Percentiles rank a stretch among this genome's conserved stretches.
These are phyloP conservation scores for Contarinia nasturtii DNA, from an alignment of 1,140 invertebrate species.

Conservation along the genomic window DNA sequence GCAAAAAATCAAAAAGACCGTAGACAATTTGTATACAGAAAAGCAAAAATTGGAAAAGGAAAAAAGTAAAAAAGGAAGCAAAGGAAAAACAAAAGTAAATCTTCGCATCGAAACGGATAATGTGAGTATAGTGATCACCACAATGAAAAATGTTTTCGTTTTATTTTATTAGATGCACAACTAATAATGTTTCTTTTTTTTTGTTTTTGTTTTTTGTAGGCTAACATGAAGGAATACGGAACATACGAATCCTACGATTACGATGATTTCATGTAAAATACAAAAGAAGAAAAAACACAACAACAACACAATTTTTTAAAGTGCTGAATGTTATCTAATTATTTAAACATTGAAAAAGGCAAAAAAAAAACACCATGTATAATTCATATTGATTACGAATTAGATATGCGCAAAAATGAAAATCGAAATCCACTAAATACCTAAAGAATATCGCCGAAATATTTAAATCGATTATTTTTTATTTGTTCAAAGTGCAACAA, in stretches of 20 bases:
- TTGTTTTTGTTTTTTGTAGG: conserved; percentile 15
- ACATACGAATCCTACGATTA: conserved; percentile 35
- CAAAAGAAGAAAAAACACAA: no score
- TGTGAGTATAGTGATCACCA: conserved; percentile 27
- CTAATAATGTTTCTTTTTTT: conserved; percentile 3
- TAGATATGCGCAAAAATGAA: no score
- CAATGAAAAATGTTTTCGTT: conserved; percentile 2
- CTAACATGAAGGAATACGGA: conserved; percentile 32
- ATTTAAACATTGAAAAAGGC: no score
- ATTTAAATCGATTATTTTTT: no score
- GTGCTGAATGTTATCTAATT: no score
- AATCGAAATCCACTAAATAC: no score
- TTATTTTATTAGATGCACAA: conserved; percentile 1
- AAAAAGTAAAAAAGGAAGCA: conserved; percentile 50
- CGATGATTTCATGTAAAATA: conserved; percentile 43
- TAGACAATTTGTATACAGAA: conserved; percentile 62
- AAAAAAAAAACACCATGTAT: no score
- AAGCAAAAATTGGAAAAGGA: conserved; percentile 65
- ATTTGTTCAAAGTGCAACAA: no score
- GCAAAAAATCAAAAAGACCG: conserved; percentile 59
- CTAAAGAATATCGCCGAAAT: no score
- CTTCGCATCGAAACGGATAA: conserved; percentile 55
- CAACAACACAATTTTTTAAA: no score
- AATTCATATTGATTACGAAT: no score
- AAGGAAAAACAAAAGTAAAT: conserved; percentile 60